Percentiles rank a stretch among this genome's conserved stretches.
Conservation (phyloP, 1,140 invertebrate genomes). For the Zaprionus lachaisei region DNA sequence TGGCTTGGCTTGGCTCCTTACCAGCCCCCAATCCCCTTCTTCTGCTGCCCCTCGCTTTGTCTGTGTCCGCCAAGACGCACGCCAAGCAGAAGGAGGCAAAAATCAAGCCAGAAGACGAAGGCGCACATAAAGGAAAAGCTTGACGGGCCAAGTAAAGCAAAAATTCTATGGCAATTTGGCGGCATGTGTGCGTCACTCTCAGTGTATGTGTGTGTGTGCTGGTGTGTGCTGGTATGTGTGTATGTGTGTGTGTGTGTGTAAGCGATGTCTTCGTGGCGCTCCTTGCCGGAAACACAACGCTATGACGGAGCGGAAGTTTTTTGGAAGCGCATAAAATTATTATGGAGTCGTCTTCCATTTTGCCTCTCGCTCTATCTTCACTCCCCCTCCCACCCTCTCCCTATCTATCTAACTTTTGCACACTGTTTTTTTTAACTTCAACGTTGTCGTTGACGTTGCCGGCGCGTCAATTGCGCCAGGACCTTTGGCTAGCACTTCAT, state of each 20-base stretch:
- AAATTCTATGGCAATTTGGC: conserved; percentile 75
- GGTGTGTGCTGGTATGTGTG: no score
- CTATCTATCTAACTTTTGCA: neutral
- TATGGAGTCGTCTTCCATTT: conserved; percentile 74
- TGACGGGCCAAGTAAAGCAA: conserved; percentile 59
- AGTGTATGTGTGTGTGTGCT: conserved; percentile 25
- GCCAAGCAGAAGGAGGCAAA: conserved; percentile 48
- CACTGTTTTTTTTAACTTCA: neutral
- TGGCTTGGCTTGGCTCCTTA: neutral
- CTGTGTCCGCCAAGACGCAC: conserved; percentile 22
- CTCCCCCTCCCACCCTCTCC: conserved; percentile 11
- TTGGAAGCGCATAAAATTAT: conserved; percentile 83
- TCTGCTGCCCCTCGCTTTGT: neutral
- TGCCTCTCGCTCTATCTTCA: conserved; percentile 10
- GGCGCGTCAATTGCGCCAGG: conserved; percentile 74
- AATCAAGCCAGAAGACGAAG: conserved; percentile 60
- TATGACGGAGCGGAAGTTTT: conserved; percentile 81
- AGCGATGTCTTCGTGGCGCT: conserved; percentile 47
- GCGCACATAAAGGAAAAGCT: conserved; percentile 75
- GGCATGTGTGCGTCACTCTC: conserved; percentile 42
- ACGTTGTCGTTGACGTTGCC: conserved; percentile 42
- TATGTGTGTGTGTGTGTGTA: conserved; percentile 40
- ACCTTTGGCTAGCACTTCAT: conserved; percentile 71
- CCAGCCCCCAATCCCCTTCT: neutral
- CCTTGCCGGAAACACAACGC: conserved; percentile 73